Percentiles rank a stretch among this genome's conserved stretches.
These are phyloP conservation scores for Semicossyphus pulcher DNA, from an alignment of 2,113 vertebrate species.

Conservation along the genomic window DNA sequence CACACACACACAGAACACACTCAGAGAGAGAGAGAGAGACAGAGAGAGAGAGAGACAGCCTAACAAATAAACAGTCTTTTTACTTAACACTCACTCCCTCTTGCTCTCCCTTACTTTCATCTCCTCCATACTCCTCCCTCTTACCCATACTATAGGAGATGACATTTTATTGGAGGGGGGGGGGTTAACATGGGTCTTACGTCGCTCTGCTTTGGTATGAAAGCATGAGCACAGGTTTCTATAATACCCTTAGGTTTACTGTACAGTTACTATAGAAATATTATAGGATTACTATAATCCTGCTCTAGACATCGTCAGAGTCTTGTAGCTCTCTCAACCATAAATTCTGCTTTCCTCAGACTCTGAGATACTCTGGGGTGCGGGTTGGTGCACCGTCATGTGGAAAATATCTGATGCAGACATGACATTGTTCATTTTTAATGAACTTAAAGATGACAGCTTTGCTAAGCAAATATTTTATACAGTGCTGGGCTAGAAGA, in stretches of 20 bases:
- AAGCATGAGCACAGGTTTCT: slow-evolving; percentile 18
- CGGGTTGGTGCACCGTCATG: neutral
- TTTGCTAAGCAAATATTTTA: neutral
- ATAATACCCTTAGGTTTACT: slow-evolving; percentile 20
- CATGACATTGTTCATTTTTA: neutral
- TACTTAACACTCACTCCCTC: neutral
- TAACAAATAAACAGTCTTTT: neutral
- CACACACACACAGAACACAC: neutral
- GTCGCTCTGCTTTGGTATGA: neutral
- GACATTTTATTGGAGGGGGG: too few relatives aligned
- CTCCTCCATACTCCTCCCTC: neutral
- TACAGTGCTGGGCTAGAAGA: neutral
- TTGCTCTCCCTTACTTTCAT: slow-evolving; percentile 1
- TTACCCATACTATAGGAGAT: neutral
- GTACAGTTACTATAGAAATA: slow-evolving; percentile 36
- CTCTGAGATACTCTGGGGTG: neutral
- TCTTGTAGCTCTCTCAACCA: slow-evolving; percentile 14
- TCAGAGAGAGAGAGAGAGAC: too few relatives aligned
- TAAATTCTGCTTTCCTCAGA: slow-evolving; percentile 27
- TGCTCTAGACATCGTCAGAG: slow-evolving; percentile 9
- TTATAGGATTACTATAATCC: slow-evolving; percentile 53
- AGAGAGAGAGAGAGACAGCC: too few relatives aligned
- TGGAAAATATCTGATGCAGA: slow-evolving; percentile 17
- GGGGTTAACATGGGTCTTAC: neutral
- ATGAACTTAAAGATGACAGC: slow-evolving; percentile 13